phyloP scores from a whole-genome alignment of 2,797 vertebrate genomes.

The Tympanoctomys barrerae region DNA sequence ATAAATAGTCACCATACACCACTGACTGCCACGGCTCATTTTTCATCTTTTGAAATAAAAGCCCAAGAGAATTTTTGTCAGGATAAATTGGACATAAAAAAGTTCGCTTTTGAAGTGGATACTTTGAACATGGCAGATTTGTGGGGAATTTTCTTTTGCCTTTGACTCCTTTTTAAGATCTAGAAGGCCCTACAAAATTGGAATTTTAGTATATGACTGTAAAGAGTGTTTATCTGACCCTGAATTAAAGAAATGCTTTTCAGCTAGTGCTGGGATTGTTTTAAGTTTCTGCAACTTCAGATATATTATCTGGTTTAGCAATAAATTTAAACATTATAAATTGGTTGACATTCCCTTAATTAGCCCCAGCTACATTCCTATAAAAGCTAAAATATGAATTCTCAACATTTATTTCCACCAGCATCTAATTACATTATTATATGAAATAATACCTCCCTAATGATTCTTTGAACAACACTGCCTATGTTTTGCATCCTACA shows the following conservation, averaged over 20 bases:
- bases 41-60: constrained; percentile 89
- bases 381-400: constrained; percentile 66
- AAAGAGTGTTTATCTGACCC: constrained; percentile 67
- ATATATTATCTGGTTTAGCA: constrained; percentile 68
- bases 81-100: constrained; percentile 89
- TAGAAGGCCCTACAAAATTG: constrained; percentile 76
- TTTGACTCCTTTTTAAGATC: constrained; percentile 82
- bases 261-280: constrained; percentile 63
- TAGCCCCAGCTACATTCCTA: constrained; percentile 55
- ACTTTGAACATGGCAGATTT: constrained; percentile 87
- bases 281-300: constrained; percentile 62
- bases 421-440: constrained; percentile 74
- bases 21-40: constrained; percentile 84
- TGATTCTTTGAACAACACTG: constrained; percentile 72
- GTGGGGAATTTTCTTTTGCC: constrained; percentile 84
- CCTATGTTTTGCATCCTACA: constrained; percentile 75
- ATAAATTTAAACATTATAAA: constrained; percentile 70
- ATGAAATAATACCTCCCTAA: constrained; percentile 79
- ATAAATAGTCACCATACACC: constrained; percentile 87
- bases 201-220: constrained; percentile 71
- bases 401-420: constrained; percentile 69
- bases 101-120: constrained; percentile 86
- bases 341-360: constrained; percentile 76
- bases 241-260: constrained; percentile 82
- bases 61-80: constrained; percentile 87